Evolutionary conservation across 1,140 invertebrate species (phyloP).

Genomic region (Drosophila bifasciata): DNA sequence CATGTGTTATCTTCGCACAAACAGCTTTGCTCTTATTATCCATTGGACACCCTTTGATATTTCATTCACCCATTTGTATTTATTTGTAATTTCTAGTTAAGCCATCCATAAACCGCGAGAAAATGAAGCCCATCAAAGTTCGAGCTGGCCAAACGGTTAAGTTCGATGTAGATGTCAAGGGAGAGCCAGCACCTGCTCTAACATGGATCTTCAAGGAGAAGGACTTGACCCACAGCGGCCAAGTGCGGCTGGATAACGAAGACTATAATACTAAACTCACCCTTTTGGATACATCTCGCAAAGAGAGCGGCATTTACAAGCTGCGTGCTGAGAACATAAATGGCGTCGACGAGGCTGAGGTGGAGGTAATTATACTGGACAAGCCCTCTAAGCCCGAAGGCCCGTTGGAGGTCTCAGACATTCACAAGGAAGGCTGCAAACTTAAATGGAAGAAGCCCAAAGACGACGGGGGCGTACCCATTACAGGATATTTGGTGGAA

Average conservation of each 20-base stretch:
- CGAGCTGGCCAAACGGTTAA: conserved; percentile 96
- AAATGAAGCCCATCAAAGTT: conserved; percentile 94
- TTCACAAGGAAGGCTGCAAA: conserved; percentile 97
- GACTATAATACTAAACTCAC: conserved; percentile 96
- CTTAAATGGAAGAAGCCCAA: conserved; percentile 97
- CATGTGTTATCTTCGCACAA: conserved; percentile 6
- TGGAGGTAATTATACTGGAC: conserved; percentile 96
- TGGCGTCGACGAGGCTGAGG: conserved; percentile 96
- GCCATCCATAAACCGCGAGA: conserved; percentile 95
- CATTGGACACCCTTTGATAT: neutral
- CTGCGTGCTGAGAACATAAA: conserved; percentile 96
- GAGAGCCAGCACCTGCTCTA: conserved; percentile 96
- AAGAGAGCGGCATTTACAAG: conserved; percentile 95
- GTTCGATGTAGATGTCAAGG: conserved; percentile 96
- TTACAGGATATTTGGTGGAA: conserved; percentile 95
- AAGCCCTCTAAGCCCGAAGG: conserved; percentile 97
- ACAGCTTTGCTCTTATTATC: conserved; percentile 9
- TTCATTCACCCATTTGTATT: conserved; percentile 1
- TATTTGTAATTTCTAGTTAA: conserved; percentile 87
- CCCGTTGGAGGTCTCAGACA: conserved; percentile 95
- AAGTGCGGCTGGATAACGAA: conserved; percentile 93
- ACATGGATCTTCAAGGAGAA: conserved; percentile 92
- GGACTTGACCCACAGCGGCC: conserved; percentile 78
- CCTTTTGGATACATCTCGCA: conserved; percentile 91
- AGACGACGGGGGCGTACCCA: conserved; percentile 96